phyloP scores from a whole-genome alignment of 2,797 vertebrate species.

The Pangasius sanitwongsei region DNA sequence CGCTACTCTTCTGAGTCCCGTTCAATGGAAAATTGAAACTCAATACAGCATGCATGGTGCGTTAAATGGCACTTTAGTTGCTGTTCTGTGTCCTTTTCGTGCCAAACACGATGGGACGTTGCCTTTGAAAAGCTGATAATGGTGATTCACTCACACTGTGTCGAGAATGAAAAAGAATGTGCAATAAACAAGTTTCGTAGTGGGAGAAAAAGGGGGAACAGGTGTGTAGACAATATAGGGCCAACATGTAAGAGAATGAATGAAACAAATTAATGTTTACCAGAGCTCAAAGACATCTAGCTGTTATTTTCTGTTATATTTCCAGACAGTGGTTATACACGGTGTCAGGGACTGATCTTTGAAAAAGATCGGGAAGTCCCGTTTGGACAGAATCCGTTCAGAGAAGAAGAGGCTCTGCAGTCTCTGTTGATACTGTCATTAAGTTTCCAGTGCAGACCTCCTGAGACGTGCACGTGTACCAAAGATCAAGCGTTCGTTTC shows the following conservation, averaged over 20 bases:
- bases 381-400: slow-evolving; percentile 23
- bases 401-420: neutral
- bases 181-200: slow-evolving; percentile 68
- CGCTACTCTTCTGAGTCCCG: slow-evolving; percentile 44
- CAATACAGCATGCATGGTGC: slow-evolving; percentile 54
- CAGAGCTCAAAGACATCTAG: slow-evolving; percentile 57
- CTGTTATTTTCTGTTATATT: slow-evolving; percentile 62
- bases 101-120: slow-evolving; percentile 52
- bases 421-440: neutral
- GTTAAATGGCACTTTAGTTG: slow-evolving; percentile 58
- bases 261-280: slow-evolving; percentile 52
- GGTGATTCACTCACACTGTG: slow-evolving; percentile 56
- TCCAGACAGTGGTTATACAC: slow-evolving; percentile 50
- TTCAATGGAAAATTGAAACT: slow-evolving; percentile 60
- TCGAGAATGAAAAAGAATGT: slow-evolving; percentile 64
- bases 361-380: slow-evolving; percentile 50
- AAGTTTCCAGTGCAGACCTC: slow-evolving; percentile 50
- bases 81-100: slow-evolving; percentile 54
- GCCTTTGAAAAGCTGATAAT: slow-evolving; percentile 55
- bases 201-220: slow-evolving; percentile 15
- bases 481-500: slow-evolving; percentile 74
- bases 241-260: slow-evolving; percentile 31
- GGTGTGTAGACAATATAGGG: slow-evolving; percentile 26
- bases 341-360: slow-evolving; percentile 55
- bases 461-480: slow-evolving; percentile 73